Base-by-base conservation (phyloP, 2,888 invertebrate species). In the Drosophila falleni region DNA sequence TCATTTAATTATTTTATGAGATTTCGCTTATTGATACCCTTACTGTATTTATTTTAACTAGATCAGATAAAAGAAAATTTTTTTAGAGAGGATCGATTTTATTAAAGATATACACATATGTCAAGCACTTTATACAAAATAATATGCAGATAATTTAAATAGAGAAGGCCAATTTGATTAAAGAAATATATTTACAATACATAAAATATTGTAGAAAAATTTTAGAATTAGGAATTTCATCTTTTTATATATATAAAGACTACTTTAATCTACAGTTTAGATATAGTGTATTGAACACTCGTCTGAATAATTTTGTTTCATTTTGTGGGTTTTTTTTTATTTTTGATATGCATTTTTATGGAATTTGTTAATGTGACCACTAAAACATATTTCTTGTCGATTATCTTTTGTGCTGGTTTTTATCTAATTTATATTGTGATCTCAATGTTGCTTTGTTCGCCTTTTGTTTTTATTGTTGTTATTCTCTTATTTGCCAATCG, bases 381-480 rank as follows among this genome's bases (percentile, higher is more conserved):
- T 60, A 37, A 72, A 55, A 73, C 72, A 60, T 44, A 73, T 69
- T 46, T 74, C 41, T 61, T 60, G 19, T 41, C 74, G 73, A 68
- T 73, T 73, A 73, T 73, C 59, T 73, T 68, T 73, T 68, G 68
- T 56, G 46, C 46, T 15, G 58, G 33, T 31, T 67, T 68, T 69
- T 60, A 49, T 73, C 63, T 74, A 73, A 73, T 61, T 69, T 73
- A 69, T 64, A 54, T 60, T 61, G 56, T 70, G 64, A 73, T 64
- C 60, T 61, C 63, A 47, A 63, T 69, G 59, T 58, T 62, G 60
- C 15, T 13, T 55, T 41, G 29, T 54, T 15, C 37, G 47, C n/a
- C 41, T 63, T 72, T 68, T 67, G 58, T 60, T 62, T 47, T 26
- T 31, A 42, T 50, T 41, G 15, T 15, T 51, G 8, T 50, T 49